phyloP scores from a whole-genome alignment of 2,797 vertebrate genomes.

The Siniperca scherzeri region DNA sequence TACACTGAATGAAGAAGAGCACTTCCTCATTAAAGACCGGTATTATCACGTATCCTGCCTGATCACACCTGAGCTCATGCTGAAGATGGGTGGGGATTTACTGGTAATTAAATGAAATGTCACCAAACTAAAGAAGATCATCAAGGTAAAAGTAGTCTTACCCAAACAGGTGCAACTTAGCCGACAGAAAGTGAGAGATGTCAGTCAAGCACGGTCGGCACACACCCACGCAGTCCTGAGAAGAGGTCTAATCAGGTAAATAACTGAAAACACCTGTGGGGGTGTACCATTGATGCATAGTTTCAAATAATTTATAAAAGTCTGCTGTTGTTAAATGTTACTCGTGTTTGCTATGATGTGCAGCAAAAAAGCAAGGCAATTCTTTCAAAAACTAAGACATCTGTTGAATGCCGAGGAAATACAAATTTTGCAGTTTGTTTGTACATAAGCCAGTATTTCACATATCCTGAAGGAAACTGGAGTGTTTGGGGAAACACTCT shows the following conservation, averaged over 20 bases:
- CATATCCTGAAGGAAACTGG: not conserved
- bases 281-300: not conserved
- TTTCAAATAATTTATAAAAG: constrained; percentile 13
- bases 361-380: not conserved
- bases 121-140: constrained; percentile 34
- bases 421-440: not conserved
- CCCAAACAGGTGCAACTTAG: not conserved
- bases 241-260: constrained; percentile 21
- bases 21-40: constrained; percentile 22
- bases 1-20: constrained; percentile 1
- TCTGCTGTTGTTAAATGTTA: not conserved
- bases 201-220: constrained; percentile 3
- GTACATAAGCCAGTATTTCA: not conserved
- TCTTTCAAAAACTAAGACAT: not conserved
- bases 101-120: constrained; percentile 43
- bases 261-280: not conserved
- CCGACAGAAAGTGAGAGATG: not conserved
- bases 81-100: constrained; percentile 15
- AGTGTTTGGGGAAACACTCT: not conserved
- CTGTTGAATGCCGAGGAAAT: constrained; percentile 8
- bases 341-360: not conserved
- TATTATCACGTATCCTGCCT: constrained; percentile 21
- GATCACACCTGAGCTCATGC: constrained; percentile 33
- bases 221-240: constrained; percentile 22
- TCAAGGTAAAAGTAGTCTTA: not conserved